Evolutionary conservation across 2,113 vertebrate species (phyloP), one percentile per base, ranked within the genome.

Genomic region (Hipposideros armiger): DNA sequence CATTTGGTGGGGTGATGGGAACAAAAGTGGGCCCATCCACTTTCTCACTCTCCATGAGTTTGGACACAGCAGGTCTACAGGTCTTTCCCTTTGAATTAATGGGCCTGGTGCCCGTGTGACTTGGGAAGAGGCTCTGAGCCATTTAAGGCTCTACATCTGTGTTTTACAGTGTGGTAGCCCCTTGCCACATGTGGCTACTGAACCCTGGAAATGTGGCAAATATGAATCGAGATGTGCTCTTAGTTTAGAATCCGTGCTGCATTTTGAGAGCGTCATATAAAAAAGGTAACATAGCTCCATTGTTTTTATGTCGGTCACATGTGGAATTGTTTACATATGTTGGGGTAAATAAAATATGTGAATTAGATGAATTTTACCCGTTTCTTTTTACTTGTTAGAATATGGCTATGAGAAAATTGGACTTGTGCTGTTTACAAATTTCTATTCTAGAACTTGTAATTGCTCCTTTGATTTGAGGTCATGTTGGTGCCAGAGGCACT

Each of bases 391-490:
- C 32, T 54, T 40, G n/a, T 47, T 72, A 69, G 45, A 50, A 24
- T 45, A 17, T 47, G 32, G 14, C 36, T 60, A 11, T 56, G 72
- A 45, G 47, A 70, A 66, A 56, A n/a, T 1, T 19, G 50, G 64
- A 52, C 70, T 62, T n/a, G 11, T 0, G 5, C 28, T 4, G 17
- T 52, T 81, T 47, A 16, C 8, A 36, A n/a, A 11, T 62, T 93
- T 82, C 58, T 76, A 3, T 7, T 92, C 56, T 92, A 60, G 94
- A 95, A 26, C 28, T n/a, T 67, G 2, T 28, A 30, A 19, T 19
- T 30, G 16, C 45, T 47, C n/a, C 45, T 93, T 85, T 15, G 42
- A 80, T 90, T 77, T 70, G 80, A 91, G 86, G 91, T 93, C 74
- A 70, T 15, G 36, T 67, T 47, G n/a, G 64, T 80, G 62, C 67